Evolutionary conservation across 2,797 vertebrate genomes (phyloP), one percentile per base, ranked within the genome.

Genomic region (Morus bassanus): DNA sequence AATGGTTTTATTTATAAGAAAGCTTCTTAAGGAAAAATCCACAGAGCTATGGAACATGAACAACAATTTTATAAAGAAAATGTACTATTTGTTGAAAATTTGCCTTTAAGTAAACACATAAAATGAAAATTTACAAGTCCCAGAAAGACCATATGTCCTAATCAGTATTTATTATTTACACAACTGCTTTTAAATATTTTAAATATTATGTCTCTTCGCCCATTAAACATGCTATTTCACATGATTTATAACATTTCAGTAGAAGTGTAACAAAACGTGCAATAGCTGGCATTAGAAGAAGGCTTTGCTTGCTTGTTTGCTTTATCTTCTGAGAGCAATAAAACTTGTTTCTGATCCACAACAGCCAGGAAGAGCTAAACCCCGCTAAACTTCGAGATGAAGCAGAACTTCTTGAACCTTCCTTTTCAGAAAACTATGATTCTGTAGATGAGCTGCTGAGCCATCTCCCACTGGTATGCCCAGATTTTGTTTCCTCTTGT

Each of bases 341-440:
- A 87, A n/a, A 39, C 14, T 56, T 56, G 7, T 91, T 96, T 95
- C 57, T 97, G 12, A 27, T 84, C 74, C 79, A 11, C 67, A 94
- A 95, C 95, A 98, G 98, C 97, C 98, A 99, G 96, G 98, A 99
- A 97, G 98, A 99, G 18, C 84, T 98, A 88, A 98, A 96, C 79
- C 97, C 98, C 37, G 92, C 97, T 91, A 98, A 97, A 59, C 98
- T 98, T 94, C 97, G 94, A 35, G 98, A 99, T 64, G 99, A 99
- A 83, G 96, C 98, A 57, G 98, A 97, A 95, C 96, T 98, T 91
- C 98, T 98, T 67, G 98, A 99, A 83, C 98, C 98, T 74, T 97
- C 98, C 61, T 98, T 98, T 96, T 98, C 98, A 95, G 99, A 99
- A 98, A 99, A 96, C 98, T 98, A 99, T 31, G 98, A 98, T 22